Evolutionary conservation across 2,797 vertebrate species (phyloP).

Genomic region (Poeciliopsis gracilis): DNA sequence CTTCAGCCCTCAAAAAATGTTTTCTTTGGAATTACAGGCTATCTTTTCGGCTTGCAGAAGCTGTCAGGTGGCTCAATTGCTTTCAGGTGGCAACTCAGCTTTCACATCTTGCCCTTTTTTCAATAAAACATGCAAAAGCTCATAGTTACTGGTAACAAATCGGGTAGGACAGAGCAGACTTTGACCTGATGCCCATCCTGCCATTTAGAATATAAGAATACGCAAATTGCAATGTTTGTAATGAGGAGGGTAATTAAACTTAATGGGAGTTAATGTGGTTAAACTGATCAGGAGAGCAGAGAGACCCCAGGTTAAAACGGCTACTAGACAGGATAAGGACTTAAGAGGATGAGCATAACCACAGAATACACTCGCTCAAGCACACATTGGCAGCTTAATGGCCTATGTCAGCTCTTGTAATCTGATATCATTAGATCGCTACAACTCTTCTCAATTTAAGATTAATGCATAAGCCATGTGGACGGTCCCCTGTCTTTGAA

Average conservation of each 20-base stretch:
- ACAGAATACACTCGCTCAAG: neutral
- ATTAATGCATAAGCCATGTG: conserved; percentile 65
- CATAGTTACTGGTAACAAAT: conserved; percentile 27
- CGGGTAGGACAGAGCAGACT: conserved; percentile 22
- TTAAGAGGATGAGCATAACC: conserved; percentile 11
- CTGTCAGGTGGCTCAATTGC: conserved; percentile 58
- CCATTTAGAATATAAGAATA: conserved; percentile 66
- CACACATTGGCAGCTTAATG: conserved; percentile 23
- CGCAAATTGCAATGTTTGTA: conserved; percentile 57
- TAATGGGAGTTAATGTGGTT: conserved; percentile 79
- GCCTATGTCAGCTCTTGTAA: conserved; percentile 14
- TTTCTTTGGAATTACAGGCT: conserved; percentile 37
- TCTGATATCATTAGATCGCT: conserved; percentile 55
- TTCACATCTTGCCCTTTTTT: conserved; percentile 35
- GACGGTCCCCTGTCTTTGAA: conserved; percentile 64
- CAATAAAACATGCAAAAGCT: conserved; percentile 27
- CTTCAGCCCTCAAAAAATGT: conserved; percentile 28
- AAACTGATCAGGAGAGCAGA: conserved; percentile 65
- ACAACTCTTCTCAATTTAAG: conserved; percentile 44
- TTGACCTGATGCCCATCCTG: conserved; percentile 39
- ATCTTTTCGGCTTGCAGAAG: conserved; percentile 21
- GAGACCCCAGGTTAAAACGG: conserved; percentile 71
- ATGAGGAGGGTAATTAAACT: conserved; percentile 65
- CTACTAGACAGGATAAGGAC: conserved; percentile 66
- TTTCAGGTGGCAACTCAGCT: conserved; percentile 49